These are phyloP conservation scores for Podocnemis expansa DNA, from an alignment of 2,113 vertebrate species.

Conservation along the genomic window DNA sequence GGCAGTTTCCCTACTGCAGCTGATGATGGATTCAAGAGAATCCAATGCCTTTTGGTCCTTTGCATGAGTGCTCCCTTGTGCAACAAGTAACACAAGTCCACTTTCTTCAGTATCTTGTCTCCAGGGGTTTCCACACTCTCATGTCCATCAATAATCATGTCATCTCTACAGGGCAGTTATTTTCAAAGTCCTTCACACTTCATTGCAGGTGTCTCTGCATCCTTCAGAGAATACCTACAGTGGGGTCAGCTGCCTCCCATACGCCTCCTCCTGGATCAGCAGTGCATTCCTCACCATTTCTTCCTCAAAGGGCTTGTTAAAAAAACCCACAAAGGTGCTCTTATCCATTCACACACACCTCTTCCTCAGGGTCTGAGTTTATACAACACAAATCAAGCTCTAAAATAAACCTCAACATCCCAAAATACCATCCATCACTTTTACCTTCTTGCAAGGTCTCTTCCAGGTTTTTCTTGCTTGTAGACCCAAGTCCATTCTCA, in stretches of 20 bases:
- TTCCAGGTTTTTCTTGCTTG: background rate
- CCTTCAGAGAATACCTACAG: background rate
- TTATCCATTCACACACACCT: background rate
- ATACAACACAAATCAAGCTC: background rate
- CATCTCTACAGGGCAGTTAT: background rate
- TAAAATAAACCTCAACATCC: background rate
- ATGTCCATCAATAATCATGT: background rate
- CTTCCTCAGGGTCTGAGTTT: background rate
- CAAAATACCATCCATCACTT: background rate
- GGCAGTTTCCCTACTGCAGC: background rate
- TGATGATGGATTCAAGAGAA: background rate
- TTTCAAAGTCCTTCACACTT: background rate
- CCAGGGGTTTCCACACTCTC: background rate
- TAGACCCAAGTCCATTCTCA: background rate
- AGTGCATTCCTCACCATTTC: background rate
- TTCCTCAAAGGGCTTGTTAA: background rate
- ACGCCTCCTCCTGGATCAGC: background rate
- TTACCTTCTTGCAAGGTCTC: background rate
- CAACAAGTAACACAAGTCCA: background rate
- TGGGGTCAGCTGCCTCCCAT: background rate
- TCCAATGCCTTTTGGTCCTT: background rate
- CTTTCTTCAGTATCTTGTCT: background rate
- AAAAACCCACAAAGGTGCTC: background rate
- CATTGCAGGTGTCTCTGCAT: background rate
- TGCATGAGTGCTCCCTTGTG: background rate